Evolutionary conservation across 2,113 vertebrate species (phyloP), one percentile per base, ranked within the genome.

Genomic region (Eonycteris spelaea): DNA sequence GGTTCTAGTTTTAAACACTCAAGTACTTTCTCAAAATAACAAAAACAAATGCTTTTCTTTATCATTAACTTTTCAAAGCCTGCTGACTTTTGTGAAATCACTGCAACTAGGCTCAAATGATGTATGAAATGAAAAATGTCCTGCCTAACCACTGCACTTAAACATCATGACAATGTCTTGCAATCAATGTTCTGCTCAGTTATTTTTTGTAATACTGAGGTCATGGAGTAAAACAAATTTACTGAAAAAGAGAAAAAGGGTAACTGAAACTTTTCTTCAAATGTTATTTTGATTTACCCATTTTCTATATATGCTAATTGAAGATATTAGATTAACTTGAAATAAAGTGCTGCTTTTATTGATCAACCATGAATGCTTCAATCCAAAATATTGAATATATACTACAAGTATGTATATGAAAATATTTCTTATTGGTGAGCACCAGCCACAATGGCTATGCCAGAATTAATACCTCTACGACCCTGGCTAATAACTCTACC

Each of bases 101-200:
- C 83, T 59, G 53, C 59, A 35, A 59, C 93, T 38, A 90, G 91
- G 70, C 91, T 91, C 74, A 97, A 98, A 97, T 97, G 97, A 89
- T 93, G 95, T 97, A 97, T 97, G 97, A 98, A 97, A 97, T 97
- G 96, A 97, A 98, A 97, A 95, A n/a, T 92, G 96, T 95, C 93
- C 89, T 95, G 91, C 38, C 93, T 79, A 85, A 55, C 28, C 70
- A 87, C 74, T 40, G 70, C 40, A 77, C 83, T 43, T n/a, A 89
- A 94, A 68, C 71, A 63, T 80, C 74, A 45, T 67, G 86, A 93
- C 79, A 51, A 51, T 90, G 83, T 91, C 94, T 96, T 83, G 26
- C 93, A 84, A 75, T 78, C 86, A 84, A 30, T 67, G 96, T 75
- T 96, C 91, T 95, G 79, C 68, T 93, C 57, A 51, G 89, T 90